phyloP scores from a whole-genome alignment of 1,140 invertebrate genomes.

The Penaeus japonicus region DNA sequence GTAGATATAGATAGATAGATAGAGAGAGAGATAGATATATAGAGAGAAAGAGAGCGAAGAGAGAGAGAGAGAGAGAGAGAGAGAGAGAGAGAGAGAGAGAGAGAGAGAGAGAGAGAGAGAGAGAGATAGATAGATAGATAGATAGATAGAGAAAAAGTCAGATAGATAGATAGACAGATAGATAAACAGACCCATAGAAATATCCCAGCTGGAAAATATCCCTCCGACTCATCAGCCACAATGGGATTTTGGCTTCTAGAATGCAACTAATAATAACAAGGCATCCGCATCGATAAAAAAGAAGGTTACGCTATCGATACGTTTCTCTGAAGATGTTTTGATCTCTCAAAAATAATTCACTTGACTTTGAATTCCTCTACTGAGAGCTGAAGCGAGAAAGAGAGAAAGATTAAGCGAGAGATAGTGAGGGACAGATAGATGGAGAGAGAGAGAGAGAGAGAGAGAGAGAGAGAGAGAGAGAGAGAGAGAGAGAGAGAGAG shows the following conservation, averaged over 20 bases:
- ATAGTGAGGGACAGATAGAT: neutral
- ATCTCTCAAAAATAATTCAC: neutral
- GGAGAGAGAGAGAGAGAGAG: neutral
- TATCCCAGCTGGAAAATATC: no score
- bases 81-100: neutral
- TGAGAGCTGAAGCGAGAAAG: neutral
- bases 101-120: neutral
- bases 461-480: slow-evolving; percentile 4
- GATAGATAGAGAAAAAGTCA: neutral
- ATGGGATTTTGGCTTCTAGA: no score
- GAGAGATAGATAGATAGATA: neutral
- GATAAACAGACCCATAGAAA: no score
- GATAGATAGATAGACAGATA: no score
- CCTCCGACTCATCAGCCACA: no score
- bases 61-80: neutral
- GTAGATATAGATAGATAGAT: neutral
- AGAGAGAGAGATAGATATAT: neutral
- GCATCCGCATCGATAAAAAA: no score
- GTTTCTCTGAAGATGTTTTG: no score
- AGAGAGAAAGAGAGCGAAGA: neutral
- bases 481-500: no score
- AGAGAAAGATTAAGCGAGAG: neutral
- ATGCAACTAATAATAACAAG: no score
- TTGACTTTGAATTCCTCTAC: no score
- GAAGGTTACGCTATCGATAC: no score